Conservation (phyloP, 2,888 invertebrate genomes). For the Lutraria lutraria region DNA sequence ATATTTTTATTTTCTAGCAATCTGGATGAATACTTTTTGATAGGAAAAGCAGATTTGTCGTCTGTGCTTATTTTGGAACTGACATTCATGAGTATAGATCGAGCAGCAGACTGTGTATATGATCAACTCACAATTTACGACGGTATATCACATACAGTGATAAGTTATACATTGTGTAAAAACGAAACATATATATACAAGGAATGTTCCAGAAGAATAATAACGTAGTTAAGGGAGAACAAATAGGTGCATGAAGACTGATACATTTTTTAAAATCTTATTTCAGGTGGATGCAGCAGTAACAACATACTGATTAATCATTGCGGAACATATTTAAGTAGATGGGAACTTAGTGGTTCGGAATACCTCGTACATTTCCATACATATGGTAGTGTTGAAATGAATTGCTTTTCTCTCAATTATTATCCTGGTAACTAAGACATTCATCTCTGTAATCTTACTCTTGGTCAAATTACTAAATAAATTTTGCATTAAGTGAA, state of each 20-base stretch:
- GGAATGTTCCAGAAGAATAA: too few species aligned
- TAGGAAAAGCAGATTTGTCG: conserved; percentile 12
- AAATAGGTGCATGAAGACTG: too few species aligned
- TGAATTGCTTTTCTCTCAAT: conserved; percentile 52
- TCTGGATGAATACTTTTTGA: conserved; percentile 57
- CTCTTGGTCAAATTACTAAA: too few species aligned
- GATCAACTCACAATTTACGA: conserved; percentile 59
- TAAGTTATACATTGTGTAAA: too few species aligned
- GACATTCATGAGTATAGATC: conserved; percentile 44
- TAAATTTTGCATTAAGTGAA: too few species aligned
- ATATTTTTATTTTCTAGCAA: conserved; percentile 40
- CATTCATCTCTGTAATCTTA: too few species aligned
- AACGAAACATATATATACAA: too few species aligned
- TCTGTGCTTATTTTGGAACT: conserved; percentile 47
- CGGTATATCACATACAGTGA: conserved; percentile 29
- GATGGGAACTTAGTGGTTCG: conserved; percentile 52
- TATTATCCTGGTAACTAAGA: conserved; percentile 49
- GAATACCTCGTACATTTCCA: conserved; percentile 65
- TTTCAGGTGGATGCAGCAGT: conserved; percentile 53
- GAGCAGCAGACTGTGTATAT: conserved; percentile 45
- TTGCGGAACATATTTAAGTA: conserved; percentile 46
- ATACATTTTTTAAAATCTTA: too few species aligned
- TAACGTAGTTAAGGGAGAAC: too few species aligned
- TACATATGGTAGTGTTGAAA: conserved; percentile 48
- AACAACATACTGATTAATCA: too few species aligned